Evolutionary conservation across 2,888 invertebrate species (phyloP).

Genomic region (Dioctria rufipes): DNA sequence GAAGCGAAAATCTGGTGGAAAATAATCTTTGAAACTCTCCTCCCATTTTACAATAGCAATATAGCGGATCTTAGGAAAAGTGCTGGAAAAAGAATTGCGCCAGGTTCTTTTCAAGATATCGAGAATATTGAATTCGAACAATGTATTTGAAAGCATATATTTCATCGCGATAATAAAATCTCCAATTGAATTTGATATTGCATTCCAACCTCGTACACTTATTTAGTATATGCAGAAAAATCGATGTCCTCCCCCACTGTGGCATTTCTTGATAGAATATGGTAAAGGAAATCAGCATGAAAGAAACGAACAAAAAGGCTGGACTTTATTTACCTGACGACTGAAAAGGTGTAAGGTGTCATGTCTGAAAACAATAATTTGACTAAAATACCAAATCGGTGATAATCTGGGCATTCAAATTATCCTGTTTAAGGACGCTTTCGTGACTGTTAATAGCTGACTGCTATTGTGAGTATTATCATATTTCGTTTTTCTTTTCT

Average conservation of each 20-base stretch:
- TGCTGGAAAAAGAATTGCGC: constrained; percentile 6
- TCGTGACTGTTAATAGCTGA: constrained; percentile 45
- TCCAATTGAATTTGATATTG: constrained; percentile 27
- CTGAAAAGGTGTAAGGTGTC: not conserved
- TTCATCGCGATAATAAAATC: constrained; percentile 11
- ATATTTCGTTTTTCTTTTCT: not conserved
- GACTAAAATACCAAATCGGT: constrained; percentile 40
- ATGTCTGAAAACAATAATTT: constrained; percentile 27
- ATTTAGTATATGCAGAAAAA: not conserved
- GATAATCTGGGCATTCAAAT: constrained; percentile 46
- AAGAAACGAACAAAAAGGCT: not conserved
- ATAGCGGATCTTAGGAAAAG: not conserved
- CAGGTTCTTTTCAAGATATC: constrained; percentile 5
- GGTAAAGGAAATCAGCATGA: not conserved
- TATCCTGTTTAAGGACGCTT: constrained; percentile 35
- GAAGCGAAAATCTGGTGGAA: constrained; percentile 27
- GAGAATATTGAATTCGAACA: constrained; percentile 24
- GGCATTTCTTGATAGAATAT: not conserved
- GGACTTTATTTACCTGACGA: not conserved
- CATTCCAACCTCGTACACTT: not conserved
- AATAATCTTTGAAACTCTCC: constrained; percentile 18
- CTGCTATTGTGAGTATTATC: not conserved
- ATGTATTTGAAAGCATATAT: constrained; percentile 27
- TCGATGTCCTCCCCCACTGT: not conserved
- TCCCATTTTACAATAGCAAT: constrained; percentile 28